These are phyloP conservation scores for Myotis yumanensis DNA, from an alignment of 2,113 vertebrate genomes.

Conservation along the genomic window DNA sequence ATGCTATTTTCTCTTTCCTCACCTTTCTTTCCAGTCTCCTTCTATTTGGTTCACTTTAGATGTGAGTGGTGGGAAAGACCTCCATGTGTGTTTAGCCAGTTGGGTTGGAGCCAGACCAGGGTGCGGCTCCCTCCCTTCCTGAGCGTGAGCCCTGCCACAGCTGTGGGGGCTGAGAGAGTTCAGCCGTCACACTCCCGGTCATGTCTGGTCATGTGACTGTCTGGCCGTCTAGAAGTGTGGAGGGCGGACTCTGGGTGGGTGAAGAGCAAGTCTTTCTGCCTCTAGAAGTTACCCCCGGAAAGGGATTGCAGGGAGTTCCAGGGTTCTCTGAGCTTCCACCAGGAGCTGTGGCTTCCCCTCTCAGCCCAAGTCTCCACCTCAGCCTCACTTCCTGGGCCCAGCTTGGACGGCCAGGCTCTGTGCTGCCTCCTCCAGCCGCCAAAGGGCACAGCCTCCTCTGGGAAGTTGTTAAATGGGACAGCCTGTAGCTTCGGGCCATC, in stretches of 20 bases:
- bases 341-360: not conserved
- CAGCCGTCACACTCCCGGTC: not conserved
- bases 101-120: not conserved
- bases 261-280: not conserved
- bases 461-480: not conserved
- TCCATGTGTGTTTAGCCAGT: not conserved
- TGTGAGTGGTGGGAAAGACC: not conserved
- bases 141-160: fast-evolving
- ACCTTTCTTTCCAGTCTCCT: not conserved
- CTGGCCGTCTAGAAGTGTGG: not conserved
- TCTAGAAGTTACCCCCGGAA: not conserved
- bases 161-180: not conserved
- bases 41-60: not conserved
- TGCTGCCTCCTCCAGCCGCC: not conserved
- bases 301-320: not conserved
- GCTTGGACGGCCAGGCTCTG: not conserved
- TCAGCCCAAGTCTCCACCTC: not conserved
- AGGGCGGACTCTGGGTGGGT: not conserved
- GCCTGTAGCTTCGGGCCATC: not conserved
- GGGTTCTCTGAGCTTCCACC: not conserved
- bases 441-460: not conserved
- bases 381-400: not conserved
- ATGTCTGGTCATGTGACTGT: not conserved
- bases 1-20: not conserved
- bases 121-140: not conserved